Evolutionary conservation across 2,888 invertebrate genomes (phyloP).

Genomic region (Acanthosepion pharaonis): DNA sequence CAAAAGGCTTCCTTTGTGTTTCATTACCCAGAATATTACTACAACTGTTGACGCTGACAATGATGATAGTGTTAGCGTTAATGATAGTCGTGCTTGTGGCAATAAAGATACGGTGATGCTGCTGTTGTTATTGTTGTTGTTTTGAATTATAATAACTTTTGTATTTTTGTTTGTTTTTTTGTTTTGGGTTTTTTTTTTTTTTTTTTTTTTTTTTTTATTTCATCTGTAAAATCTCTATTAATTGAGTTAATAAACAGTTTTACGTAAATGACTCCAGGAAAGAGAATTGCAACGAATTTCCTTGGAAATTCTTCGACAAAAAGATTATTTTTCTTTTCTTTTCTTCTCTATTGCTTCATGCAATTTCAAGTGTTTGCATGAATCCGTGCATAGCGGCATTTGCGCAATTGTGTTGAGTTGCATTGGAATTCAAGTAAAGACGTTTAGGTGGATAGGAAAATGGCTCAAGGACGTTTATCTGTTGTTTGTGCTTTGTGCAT

Average conservation of each 20-base stretch:
- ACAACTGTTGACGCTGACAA: too few relatives aligned
- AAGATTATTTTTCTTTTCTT: background rate
- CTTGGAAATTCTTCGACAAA: background rate
- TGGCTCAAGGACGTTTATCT: background rate
- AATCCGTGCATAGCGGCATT: background rate
- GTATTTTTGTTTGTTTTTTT: background rate
- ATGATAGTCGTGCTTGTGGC: too few relatives aligned
- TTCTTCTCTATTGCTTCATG: background rate
- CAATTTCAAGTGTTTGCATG: background rate
- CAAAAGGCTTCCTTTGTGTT: too few relatives aligned
- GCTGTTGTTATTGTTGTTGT: too few relatives aligned
- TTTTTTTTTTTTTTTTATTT: too few relatives aligned
- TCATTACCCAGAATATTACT: too few relatives aligned
- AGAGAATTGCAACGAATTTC: background rate
- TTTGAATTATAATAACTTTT: background rate
- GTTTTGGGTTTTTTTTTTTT: too few relatives aligned
- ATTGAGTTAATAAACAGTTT: constrained; percentile 6
- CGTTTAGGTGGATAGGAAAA: background rate
- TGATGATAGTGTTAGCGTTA: too few relatives aligned
- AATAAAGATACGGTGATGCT: too few relatives aligned
- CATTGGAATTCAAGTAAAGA: background rate
- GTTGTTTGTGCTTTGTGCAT: background rate
- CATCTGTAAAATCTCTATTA: background rate
- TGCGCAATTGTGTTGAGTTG: background rate
- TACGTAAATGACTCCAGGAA: background rate